Evolutionary conservation across 2,888 invertebrate species (phyloP), one percentile per base, ranked within the genome.

Genomic region (Trichogramma evanescens): DNA sequence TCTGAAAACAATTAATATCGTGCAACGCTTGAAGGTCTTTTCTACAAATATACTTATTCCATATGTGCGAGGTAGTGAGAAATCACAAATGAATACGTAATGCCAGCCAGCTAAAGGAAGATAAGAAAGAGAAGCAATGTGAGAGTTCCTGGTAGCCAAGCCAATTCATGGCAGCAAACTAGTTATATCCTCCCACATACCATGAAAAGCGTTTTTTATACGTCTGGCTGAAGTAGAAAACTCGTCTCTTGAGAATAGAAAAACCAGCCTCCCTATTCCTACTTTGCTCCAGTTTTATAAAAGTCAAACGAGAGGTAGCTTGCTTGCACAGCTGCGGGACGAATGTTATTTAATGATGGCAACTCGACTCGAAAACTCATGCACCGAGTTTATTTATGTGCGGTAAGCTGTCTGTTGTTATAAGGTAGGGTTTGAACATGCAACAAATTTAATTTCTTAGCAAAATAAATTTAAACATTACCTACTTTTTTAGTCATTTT

Each of bases 21-120:
- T 45, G n/a, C n/a, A 45, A 45, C 8, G 3, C 50, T 50, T 7
- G 26, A 26, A 26, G 26, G 26, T 26, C 6, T 48, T 48, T 48
- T 4, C 26, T 48, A 5, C 10, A 10, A 6, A 6, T n/a, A 48
- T 10, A 10, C 48, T 10, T 48, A 48, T 48, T 6, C 26, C 48
- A 6, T 6, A 42, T 8, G 38, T 9, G 3, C n/a, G 9, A 0
- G 7, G 13, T 50, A 13, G 13, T 10, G 8, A 7, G 65, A 71
- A 75, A 73, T 73, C 71, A 70, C 70, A 69, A 76, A 74, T 75
- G 73, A 74, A 75, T 76, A 72, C 68, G 71, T 74, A 74, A 74
- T 73, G 70, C 61, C 51, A 52, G 56, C 45, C 52, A 54, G 59
- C 58, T 43, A 42, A 50, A 48, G 48, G 49, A 48, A n/a, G 39